phyloP scores from a whole-genome alignment of 1,140 invertebrate genomes.

The Hetaerina americana region DNA sequence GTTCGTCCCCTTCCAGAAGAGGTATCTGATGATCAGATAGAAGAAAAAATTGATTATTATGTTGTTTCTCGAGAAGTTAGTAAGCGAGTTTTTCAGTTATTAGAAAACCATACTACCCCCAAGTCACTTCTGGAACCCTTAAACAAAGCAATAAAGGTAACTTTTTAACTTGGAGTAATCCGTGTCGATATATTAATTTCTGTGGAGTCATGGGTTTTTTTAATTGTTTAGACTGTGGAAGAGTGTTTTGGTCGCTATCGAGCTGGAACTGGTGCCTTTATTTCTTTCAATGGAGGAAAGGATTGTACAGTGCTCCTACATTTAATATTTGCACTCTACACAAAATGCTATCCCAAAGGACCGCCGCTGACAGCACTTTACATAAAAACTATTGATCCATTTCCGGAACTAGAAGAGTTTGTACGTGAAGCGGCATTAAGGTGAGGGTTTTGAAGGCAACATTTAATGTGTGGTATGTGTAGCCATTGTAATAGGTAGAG shows the following conservation, averaged over 20 bases:
- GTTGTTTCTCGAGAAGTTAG: background rate
- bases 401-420: slow-evolving; percentile 77
- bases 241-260: slow-evolving; percentile 34
- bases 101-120: background rate
- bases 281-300: slow-evolving; percentile 95
- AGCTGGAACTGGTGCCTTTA: slow-evolving; percentile 54
- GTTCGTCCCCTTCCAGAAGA: background rate
- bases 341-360: slow-evolving; percentile 33
- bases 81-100: background rate
- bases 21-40: background rate
- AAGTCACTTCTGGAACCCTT: background rate
- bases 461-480: too few relatives aligned
- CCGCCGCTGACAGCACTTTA: slow-evolving; percentile 51
- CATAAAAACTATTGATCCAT: slow-evolving; percentile 59
- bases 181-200: background rate
- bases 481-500: too few relatives aligned
- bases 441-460: too few relatives aligned
- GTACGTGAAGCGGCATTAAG: slow-evolving; percentile 48
- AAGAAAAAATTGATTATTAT: background rate
- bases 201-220: slow-evolving; percentile 9
- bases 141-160: slow-evolving; percentile 18
- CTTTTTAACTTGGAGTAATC: slow-evolving; percentile 16
- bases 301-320: slow-evolving; percentile 89
- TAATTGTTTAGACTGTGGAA: slow-evolving; percentile 7
- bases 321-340: slow-evolving; percentile 45